Conservation (phyloP, 1,140 invertebrate genomes). For the Brachionus asplanchnoidis region DNA sequence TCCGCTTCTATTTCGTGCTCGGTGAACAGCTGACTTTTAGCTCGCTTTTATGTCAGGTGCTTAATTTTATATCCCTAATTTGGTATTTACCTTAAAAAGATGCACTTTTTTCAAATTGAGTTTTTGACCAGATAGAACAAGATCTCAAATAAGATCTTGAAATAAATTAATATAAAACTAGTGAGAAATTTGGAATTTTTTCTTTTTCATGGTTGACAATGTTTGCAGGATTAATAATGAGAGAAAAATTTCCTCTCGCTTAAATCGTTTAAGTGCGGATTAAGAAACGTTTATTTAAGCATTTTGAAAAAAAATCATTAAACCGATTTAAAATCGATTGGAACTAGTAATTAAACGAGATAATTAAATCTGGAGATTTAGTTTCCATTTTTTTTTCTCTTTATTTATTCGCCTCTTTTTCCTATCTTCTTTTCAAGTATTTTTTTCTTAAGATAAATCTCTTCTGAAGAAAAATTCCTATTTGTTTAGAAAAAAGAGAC, state of each 20-base stretch:
- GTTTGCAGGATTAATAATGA: constrained; percentile 1
- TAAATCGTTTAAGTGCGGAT: constrained; percentile 10
- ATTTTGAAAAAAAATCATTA: not conserved
- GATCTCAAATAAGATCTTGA: not conserved
- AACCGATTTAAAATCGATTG: constrained; percentile 37
- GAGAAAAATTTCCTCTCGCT: not conserved
- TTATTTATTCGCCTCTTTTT: not conserved
- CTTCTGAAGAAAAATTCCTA: constrained; percentile 12
- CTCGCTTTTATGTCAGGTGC: not conserved
- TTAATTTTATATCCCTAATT: not conserved
- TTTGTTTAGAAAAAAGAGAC: constrained; percentile 32
- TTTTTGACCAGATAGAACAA: not conserved
- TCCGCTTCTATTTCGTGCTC: not conserved
- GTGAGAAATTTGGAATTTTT: not conserved
- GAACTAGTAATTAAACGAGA: constrained; percentile 25
- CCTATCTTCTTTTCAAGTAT: constrained; percentile 15
- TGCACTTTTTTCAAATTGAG: not conserved
- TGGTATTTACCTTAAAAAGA: not conserved
- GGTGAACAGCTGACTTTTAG: not conserved
- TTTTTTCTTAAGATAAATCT: constrained; percentile 28
- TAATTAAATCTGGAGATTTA: not conserved
- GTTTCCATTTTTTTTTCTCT: not conserved
- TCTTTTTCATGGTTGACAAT: not conserved
- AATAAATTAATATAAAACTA: not conserved
- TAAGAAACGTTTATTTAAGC: constrained; percentile 9